Conservation (phyloP, 2,113 vertebrate species). For the Nicator chloris region DNA sequence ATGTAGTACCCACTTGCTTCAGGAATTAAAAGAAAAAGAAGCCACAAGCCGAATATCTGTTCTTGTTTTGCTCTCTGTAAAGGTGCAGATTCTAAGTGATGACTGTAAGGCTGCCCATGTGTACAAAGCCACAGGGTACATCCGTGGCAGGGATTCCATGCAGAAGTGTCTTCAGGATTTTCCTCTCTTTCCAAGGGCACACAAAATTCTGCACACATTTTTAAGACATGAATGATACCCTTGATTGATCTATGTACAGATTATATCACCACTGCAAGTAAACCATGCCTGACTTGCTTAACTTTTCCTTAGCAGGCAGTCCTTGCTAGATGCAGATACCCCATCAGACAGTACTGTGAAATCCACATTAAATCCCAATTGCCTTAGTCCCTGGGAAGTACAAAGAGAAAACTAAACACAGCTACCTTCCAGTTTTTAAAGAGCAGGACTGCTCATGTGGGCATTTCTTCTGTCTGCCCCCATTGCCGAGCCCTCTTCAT, state of each 20-base stretch:
- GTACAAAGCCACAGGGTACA: not conserved
- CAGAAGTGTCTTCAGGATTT: not conserved
- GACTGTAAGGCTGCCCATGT: rapidly evolving
- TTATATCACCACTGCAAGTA: not conserved
- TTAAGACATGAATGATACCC: not conserved
- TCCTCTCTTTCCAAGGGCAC: not conserved
- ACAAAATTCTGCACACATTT: not conserved
- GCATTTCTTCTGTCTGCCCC: not conserved
- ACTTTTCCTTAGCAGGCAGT: not conserved
- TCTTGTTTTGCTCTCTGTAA: not conserved
- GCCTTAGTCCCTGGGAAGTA: not conserved
- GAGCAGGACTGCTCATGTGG: not conserved
- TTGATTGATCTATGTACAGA: not conserved
- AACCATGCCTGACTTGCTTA: not conserved
- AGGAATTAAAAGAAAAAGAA: not conserved
- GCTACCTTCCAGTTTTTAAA: not conserved
- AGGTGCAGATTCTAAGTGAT: not conserved
- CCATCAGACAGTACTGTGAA: not conserved
- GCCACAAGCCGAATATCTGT: not conserved
- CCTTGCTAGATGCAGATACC: not conserved
- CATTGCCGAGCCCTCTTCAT: not conserved
- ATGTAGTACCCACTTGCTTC: not conserved
- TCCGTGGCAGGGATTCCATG: not conserved
- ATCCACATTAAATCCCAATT: not conserved
- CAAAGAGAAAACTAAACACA: not conserved